Percentiles rank a stretch among this genome's conserved stretches.
Evolutionary conservation across 2,888 invertebrate genomes (phyloP).

Genomic region (Sesia apiformis): DNA sequence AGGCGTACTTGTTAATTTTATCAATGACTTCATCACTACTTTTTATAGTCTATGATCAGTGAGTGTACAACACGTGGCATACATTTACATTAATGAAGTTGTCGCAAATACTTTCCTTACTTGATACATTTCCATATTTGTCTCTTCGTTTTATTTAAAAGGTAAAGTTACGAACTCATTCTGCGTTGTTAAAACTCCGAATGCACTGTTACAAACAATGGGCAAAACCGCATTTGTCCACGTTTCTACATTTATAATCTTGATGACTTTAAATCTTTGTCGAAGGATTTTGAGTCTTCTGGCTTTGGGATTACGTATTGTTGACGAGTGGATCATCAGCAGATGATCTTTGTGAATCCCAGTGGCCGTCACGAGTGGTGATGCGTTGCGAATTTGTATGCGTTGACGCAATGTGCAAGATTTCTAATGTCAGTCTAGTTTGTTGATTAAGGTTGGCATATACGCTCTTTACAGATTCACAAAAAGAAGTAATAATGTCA

Average conservation of each 20-base stretch:
- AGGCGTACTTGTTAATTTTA: neutral
- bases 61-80: neutral
- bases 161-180: too few species aligned
- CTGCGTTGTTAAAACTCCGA: too few species aligned
- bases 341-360: neutral
- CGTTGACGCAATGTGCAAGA: conserved; percentile 15
- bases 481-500: too few species aligned
- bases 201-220: too few species aligned
- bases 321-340: neutral
- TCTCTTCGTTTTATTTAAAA: too few species aligned
- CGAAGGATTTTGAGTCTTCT: neutral
- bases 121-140: too few species aligned
- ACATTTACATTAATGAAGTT: neutral
- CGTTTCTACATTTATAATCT: too few species aligned
- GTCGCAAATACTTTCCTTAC: too few species aligned
- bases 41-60: neutral
- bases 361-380: conserved; percentile 6
- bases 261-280: neutral
- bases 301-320: too few species aligned
- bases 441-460: conserved; percentile 3
- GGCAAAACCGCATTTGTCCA: too few species aligned
- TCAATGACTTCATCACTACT: neutral
- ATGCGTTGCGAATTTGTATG: conserved; percentile 14
- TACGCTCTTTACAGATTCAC: neutral
- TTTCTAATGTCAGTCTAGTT: conserved; percentile 11